Percentiles rank a stretch among this genome's conserved stretches.
These are phyloP conservation scores for Camelus dromedarius DNA, from an alignment of 2,113 vertebrate genomes.

Conservation along the genomic window DNA sequence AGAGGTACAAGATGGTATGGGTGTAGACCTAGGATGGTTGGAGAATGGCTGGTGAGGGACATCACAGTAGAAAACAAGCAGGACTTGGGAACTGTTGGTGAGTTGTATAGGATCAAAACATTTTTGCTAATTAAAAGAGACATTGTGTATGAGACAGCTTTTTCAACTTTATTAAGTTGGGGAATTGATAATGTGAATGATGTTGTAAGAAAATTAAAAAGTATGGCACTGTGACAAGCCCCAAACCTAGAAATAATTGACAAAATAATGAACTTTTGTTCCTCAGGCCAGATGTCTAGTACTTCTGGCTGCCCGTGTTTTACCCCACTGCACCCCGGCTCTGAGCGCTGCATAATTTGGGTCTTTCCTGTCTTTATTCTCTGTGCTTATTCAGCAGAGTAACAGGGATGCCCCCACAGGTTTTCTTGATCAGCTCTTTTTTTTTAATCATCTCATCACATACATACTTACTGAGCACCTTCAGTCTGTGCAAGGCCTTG, in stretches of 20 bases:
- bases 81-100: not conserved
- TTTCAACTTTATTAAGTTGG: constrained; percentile 48
- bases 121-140: constrained; percentile 4
- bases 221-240: constrained; percentile 2
- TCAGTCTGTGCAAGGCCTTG: not conserved
- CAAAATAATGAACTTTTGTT: not conserved
- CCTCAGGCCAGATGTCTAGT: not conserved
- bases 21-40: not conserved
- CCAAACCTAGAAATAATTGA: constrained; percentile 24
- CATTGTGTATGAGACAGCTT: not conserved
- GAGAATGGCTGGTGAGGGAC: not conserved
- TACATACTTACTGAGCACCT: not conserved
- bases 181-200: constrained; percentile 5
- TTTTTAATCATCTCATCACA: not conserved
- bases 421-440: not conserved
- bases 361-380: not conserved
- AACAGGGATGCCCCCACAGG: not conserved
- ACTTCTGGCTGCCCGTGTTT: not conserved
- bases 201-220: constrained; percentile 41
- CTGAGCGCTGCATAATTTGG: not conserved
- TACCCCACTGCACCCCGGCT: not conserved
- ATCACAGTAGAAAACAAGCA: not conserved
- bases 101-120: not conserved
- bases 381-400: not conserved
- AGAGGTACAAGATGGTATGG: not conserved